These are phyloP conservation scores for Peromyscus maniculatus DNA, from an alignment of 2,113 vertebrate species.

Conservation along the genomic window DNA sequence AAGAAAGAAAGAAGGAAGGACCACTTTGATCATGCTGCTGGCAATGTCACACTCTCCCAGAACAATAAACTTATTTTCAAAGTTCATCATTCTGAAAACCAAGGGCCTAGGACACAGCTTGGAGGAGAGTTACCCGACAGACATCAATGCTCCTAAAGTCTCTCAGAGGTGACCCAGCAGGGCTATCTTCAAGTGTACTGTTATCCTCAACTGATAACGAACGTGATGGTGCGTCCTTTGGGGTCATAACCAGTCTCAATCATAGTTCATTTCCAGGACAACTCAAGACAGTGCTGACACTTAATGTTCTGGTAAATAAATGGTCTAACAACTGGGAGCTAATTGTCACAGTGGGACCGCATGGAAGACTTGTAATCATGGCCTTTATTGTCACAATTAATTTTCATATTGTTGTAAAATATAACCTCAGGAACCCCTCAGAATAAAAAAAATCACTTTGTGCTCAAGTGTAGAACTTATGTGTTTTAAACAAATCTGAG, in stretches of 20 bases:
- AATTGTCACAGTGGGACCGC: conserved; percentile 89
- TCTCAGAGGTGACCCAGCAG: conserved; percentile 75
- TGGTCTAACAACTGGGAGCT: conserved; percentile 87
- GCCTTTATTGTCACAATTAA: conserved; percentile 87
- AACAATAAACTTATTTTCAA: conserved; percentile 74
- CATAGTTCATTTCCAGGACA: conserved; percentile 83
- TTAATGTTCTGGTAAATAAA: conserved; percentile 87
- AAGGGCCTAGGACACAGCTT: conserved; percentile 66
- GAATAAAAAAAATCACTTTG: conserved; percentile 79
- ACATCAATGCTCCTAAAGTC: conserved; percentile 70
- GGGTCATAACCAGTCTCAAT: conserved; percentile 76
- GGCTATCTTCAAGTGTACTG: conserved; percentile 80
- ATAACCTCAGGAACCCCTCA: conserved; percentile 85
- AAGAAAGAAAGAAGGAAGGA: conserved; percentile 23
- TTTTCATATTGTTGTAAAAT: conserved; percentile 89
- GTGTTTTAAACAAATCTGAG: conserved; percentile 80
- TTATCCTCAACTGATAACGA: conserved; percentile 83
- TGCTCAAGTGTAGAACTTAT: conserved; percentile 73
- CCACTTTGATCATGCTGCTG: conserved; percentile 72
- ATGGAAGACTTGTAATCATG: conserved; percentile 85
- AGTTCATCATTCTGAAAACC: conserved; percentile 74
- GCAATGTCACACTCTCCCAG: conserved; percentile 46
- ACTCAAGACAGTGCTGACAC: conserved; percentile 82
- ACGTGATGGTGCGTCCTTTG: conserved; percentile 73
- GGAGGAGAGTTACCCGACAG: conserved; percentile 76